Evolutionary conservation across 2,888 invertebrate genomes (phyloP).

Genomic region (Hirtodrosophila duncani): DNA sequence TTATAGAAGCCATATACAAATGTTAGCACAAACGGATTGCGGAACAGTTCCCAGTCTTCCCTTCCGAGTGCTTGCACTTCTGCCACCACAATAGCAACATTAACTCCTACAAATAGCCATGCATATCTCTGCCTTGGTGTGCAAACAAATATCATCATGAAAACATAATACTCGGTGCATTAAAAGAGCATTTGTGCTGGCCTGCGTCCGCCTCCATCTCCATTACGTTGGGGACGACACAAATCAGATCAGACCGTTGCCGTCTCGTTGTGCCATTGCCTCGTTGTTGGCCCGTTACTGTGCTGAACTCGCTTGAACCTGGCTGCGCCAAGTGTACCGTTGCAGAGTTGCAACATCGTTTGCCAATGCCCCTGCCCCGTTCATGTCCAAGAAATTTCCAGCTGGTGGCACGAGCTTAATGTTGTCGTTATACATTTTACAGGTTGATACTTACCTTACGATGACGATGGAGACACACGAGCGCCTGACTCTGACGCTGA

Average conservation of each 20-base stretch:
- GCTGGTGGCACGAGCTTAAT: conserved; percentile 69
- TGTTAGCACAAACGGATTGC: too few species aligned
- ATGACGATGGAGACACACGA: conserved; percentile 7
- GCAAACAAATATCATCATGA: neutral
- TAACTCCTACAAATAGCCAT: too few species aligned
- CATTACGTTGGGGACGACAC: conserved; percentile 24
- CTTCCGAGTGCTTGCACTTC: too few species aligned
- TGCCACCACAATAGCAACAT: too few species aligned
- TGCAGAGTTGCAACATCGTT: conserved; percentile 54
- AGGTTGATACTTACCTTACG: conserved; percentile 45
- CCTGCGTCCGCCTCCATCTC: conserved; percentile 1
- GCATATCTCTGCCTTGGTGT: too few species aligned
- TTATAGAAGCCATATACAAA: too few species aligned
- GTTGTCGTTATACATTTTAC: conserved; percentile 71
- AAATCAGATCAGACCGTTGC: conserved; percentile 60
- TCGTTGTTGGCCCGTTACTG: too few species aligned
- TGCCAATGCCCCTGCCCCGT: neutral
- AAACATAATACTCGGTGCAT: neutral
- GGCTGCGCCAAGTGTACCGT: conserved; percentile 61
- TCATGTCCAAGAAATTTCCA: conserved; percentile 30
- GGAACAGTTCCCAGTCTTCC: too few species aligned
- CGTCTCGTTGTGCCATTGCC: too few species aligned
- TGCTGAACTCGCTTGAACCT: conserved; percentile 61
- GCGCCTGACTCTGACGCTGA: conserved; percentile 10
- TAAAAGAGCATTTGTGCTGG: neutral